A percentile compares a stretch with the other conserved stretches of the same genome.
phyloP scores from a whole-genome alignment of 2,888 invertebrate genomes.

The Temnothorax ravouxi region DNA sequence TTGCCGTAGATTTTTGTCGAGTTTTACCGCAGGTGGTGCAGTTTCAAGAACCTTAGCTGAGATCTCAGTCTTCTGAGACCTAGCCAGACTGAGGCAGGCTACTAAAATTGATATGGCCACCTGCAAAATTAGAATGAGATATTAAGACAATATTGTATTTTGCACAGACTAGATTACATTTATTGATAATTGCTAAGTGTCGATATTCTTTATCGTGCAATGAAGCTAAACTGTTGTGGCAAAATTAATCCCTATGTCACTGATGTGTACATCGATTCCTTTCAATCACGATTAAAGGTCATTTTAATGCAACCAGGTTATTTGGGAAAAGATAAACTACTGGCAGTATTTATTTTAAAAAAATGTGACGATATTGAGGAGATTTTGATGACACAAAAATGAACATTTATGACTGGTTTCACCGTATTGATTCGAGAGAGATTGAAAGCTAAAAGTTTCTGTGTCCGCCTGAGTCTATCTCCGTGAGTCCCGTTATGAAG shows the following conservation, averaged over 20 bases:
- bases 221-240: background rate
- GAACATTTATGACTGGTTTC: slow-evolving; percentile 30
- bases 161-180: background rate
- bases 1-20: slow-evolving; percentile 92
- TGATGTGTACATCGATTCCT: background rate
- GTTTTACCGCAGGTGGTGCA: slow-evolving; percentile 88
- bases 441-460: slow-evolving; percentile 46
- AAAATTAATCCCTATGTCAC: background rate
- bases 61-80: slow-evolving; percentile 63
- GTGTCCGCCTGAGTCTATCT: slow-evolving; percentile 37
- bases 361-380: background rate
- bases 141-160: background rate
- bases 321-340: background rate
- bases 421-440: slow-evolving; percentile 52
- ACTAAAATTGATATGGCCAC: slow-evolving; percentile 72
- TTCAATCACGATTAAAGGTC: background rate
- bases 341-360: background rate
- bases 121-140: slow-evolving; percentile 65
- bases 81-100: slow-evolving; percentile 63
- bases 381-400: slow-evolving; percentile 31
- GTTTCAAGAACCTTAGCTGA: slow-evolving; percentile 42
- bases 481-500: slow-evolving; percentile 35
- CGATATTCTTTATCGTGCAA: background rate
- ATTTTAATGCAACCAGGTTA: background rate
- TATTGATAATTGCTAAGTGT: background rate